These are phyloP conservation scores for Melangyna quadrimaculata DNA, from an alignment of 2,888 invertebrate species.

Conservation along the genomic window DNA sequence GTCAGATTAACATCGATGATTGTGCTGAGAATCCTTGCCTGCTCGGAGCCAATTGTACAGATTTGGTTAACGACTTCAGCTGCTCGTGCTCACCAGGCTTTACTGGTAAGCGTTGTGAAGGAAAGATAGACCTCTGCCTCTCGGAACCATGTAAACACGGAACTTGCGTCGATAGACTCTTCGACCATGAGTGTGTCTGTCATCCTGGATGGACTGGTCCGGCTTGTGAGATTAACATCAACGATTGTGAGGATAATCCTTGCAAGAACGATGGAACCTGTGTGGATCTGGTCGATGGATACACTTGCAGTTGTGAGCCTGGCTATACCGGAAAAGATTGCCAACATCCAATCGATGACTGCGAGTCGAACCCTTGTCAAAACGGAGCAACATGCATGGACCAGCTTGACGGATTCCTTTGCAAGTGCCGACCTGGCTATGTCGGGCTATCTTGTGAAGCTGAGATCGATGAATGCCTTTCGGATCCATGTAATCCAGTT, in stretches of 20 bases:
- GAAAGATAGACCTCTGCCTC: conserved; percentile 95
- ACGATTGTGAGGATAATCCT: conserved; percentile 93
- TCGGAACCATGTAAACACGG: conserved; percentile 96
- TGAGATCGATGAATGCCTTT: conserved; percentile 94
- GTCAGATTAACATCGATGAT: conserved; percentile 96
- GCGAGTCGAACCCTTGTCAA: conserved; percentile 93
- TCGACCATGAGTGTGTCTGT: conserved; percentile 93
- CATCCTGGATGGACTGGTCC: conserved; percentile 95
- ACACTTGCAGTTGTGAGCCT: conserved; percentile 93
- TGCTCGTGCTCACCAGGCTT: conserved; percentile 97
- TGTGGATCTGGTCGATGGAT: conserved; percentile 92
- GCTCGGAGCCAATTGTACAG: conserved; percentile 94
- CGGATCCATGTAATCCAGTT: conserved; percentile 93
- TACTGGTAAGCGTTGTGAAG: conserved; percentile 96
- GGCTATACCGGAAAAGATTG: conserved; percentile 96
- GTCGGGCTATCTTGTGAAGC: conserved; percentile 96
- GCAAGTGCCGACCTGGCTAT: conserved; percentile 96
- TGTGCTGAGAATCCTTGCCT: conserved; percentile 96
- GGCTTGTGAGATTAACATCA: conserved; percentile 93
- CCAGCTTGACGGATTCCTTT: conserved; percentile 93
- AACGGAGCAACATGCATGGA: conserved; percentile 95
- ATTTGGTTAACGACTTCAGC: conserved; percentile 95
- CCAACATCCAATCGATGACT: conserved; percentile 96
- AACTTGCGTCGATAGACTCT: conserved; percentile 94
- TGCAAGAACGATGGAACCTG: conserved; percentile 97